phyloP scores from a whole-genome alignment of 2,797 vertebrate genomes.

The Enteromius fasciolatus region DNA sequence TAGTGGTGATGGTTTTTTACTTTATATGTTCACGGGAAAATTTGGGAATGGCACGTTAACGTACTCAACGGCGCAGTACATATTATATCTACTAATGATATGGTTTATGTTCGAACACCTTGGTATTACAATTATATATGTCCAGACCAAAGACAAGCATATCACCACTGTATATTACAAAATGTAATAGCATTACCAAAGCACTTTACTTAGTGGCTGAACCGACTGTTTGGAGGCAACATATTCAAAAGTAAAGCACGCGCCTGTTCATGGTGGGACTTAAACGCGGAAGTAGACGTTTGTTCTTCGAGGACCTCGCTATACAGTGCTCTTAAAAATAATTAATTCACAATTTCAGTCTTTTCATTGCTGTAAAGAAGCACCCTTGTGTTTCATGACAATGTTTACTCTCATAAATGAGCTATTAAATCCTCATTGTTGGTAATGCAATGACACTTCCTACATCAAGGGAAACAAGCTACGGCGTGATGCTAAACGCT shows the following conservation, averaged over 20 bases:
- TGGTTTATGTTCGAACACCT: neutral
- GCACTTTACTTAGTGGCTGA: neutral
- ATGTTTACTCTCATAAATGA: neutral
- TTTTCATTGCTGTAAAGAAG: neutral
- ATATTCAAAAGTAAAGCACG: slow-evolving; percentile 14
- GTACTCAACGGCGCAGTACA: neutral
- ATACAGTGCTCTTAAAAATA: neutral
- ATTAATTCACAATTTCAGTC: neutral
- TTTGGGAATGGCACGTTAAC: no score
- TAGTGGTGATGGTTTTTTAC: neutral
- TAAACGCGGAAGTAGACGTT: slow-evolving; percentile 56
- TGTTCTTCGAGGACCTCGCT: neutral
- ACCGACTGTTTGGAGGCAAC: neutral
- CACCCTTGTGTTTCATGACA: neutral
- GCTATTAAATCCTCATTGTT: neutral
- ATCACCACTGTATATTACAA: neutral
- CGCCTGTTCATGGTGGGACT: neutral
- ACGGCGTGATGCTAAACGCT: slow-evolving; percentile 18
- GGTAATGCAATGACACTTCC: slow-evolving; percentile 23
- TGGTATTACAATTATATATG: neutral
- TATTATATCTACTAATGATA: neutral
- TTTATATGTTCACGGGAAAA: neutral
- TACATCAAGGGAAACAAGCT: neutral
- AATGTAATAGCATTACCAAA: neutral
- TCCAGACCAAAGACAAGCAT: neutral